phyloP scores from a whole-genome alignment of 2,888 invertebrate genomes.

The Ormia ochracea region DNA sequence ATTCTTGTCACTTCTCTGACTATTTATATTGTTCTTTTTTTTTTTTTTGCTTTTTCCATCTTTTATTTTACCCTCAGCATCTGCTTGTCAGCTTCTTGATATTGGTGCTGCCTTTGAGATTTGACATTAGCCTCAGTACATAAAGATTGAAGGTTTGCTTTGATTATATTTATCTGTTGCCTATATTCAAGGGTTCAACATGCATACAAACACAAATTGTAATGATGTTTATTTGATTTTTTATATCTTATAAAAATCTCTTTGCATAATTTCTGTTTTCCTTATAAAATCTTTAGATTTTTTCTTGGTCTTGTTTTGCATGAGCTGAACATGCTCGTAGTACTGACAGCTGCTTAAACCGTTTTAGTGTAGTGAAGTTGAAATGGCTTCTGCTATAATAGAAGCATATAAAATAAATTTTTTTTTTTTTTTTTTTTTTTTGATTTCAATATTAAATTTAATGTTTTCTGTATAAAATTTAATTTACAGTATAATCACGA shows the following conservation, averaged over 20 bases:
- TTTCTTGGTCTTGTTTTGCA: neutral
- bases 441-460: no score
- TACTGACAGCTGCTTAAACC: constrained; percentile 52
- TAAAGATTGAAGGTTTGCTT: constrained; percentile 12
- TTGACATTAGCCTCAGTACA: constrained; percentile 53
- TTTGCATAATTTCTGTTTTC: constrained; percentile 22
- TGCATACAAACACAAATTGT: neutral
- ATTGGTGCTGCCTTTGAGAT: constrained; percentile 29
- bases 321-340: constrained; percentile 18
- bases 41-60: neutral
- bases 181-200: constrained; percentile 2
- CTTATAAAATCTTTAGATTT: neutral
- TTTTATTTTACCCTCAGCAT: constrained; percentile 1
- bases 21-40: constrained; percentile 2
- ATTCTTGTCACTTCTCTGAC: constrained; percentile 27
- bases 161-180: neutral
- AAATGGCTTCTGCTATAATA: no score
- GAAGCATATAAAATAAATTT: no score
- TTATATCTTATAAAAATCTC: neutral
- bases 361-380: no score
- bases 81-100: constrained; percentile 18
- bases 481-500: no score
- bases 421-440: no score
- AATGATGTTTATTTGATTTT: constrained; percentile 32
- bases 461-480: no score